Evolutionary conservation across 2,888 invertebrate genomes (phyloP).

Genomic region (Sphaerophoria taeniata): DNA sequence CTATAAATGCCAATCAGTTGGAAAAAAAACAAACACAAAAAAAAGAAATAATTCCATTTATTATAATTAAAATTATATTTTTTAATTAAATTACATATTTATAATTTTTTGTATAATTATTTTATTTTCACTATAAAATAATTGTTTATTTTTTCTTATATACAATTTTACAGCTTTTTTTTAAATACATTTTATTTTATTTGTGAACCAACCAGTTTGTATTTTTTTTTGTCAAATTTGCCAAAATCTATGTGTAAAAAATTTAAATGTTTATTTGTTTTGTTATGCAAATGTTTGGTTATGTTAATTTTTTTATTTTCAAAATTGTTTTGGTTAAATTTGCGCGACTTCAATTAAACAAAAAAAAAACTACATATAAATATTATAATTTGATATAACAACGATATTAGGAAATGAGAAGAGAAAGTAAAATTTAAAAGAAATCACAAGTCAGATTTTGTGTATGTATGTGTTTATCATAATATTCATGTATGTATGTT

Average conservation of each 20-base stretch:
- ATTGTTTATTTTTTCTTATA: constrained; percentile 34
- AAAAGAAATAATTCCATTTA: constrained; percentile 69
- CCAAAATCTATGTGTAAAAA: constrained; percentile 21
- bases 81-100: constrained; percentile 58
- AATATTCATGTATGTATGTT: constrained; percentile 41
- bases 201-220: constrained; percentile 55
- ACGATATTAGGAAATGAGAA: constrained; percentile 69
- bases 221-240: constrained; percentile 21
- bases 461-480: constrained; percentile 40
- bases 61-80: constrained; percentile 70
- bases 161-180: constrained; percentile 29
- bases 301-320: constrained; percentile 28
- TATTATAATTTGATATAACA: constrained; percentile 61
- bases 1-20: constrained; percentile 68
- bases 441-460: constrained; percentile 61
- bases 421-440: constrained; percentile 31
- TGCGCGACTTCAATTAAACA: constrained; percentile 34
- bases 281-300: constrained; percentile 44
- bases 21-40: constrained; percentile 49
- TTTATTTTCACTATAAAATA: constrained; percentile 30
- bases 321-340: constrained; percentile 33
- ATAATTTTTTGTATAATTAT: constrained; percentile 57
- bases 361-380: constrained; percentile 9
- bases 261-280: constrained; percentile 21
- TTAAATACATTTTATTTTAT: constrained; percentile 45